A percentile compares a stretch with the other conserved stretches of the same genome.
Conservation (phyloP, 2,113 vertebrate species). For the Sciurus niger region DNA sequence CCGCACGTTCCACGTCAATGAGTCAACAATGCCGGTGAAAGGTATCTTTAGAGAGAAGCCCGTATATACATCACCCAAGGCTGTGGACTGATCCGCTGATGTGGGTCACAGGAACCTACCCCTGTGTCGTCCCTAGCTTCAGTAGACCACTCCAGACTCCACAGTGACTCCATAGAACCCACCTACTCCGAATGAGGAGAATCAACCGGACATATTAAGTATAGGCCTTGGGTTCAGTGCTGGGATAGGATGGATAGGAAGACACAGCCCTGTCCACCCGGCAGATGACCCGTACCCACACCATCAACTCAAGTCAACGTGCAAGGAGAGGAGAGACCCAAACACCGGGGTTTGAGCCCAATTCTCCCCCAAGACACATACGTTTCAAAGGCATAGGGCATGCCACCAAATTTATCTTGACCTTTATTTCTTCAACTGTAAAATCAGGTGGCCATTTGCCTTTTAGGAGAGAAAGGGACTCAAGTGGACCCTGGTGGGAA, state of each 20-base stretch:
- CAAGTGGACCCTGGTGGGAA: background rate
- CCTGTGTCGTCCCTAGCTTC: background rate
- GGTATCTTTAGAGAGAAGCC: background rate
- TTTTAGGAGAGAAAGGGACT: background rate
- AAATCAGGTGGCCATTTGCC: background rate
- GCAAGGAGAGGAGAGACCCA: background rate
- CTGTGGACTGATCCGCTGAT: background rate
- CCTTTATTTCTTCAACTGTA: constrained; percentile 36
- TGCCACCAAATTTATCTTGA: background rate
- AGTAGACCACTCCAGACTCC: background rate
- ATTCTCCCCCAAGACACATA: background rate
- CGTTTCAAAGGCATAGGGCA: background rate
- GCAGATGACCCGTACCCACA: background rate
- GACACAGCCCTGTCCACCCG: background rate
- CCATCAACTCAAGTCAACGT: background rate
- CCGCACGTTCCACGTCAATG: background rate
- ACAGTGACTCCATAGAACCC: background rate
- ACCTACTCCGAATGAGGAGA: background rate
- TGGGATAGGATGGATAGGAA: no score
- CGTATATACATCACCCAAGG: background rate
- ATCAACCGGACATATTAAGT: fast-evolving
- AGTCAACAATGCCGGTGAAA: background rate
- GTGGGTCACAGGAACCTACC: background rate
- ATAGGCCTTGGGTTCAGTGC: background rate
- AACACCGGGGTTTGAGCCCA: background rate